Percentiles rank a stretch among this genome's conserved stretches.
Conservation (phyloP, 1,140 invertebrate genomes). For the Diuraphis noxia region DNA sequence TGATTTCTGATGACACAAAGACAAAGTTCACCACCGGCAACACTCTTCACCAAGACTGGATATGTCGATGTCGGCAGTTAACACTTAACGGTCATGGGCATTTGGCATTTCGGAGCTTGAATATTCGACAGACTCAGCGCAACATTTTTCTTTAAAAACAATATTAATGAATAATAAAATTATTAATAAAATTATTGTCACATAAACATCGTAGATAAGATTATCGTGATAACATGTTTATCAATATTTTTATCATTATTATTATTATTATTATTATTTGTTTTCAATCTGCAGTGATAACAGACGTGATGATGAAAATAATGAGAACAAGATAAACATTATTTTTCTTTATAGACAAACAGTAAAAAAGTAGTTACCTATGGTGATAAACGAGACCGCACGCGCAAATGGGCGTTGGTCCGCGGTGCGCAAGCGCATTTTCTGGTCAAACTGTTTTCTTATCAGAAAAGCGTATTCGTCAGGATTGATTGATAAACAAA, state of each 20-base stretch:
- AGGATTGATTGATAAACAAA: constrained; percentile 48
- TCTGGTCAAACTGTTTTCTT: constrained; percentile 34
- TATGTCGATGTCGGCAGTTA: neutral
- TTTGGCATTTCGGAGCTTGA: too few species aligned
- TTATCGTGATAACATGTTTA: neutral
- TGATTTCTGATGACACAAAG: neutral
- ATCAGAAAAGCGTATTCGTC: constrained; percentile 25
- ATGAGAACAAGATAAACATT: neutral
- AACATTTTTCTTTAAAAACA: too few species aligned
- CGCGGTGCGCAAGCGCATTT: neutral
- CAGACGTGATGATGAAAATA: too few species aligned
- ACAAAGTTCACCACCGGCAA: neutral
- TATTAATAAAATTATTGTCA: too few species aligned
- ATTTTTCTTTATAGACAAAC: neutral
- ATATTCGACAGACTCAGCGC: too few species aligned
- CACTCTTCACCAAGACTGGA: neutral
- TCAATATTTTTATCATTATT: too few species aligned
- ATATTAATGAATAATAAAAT: too few species aligned
- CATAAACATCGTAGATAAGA: neutral
- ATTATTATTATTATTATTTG: neutral
- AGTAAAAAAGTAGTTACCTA: neutral
- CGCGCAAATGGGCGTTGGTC: constrained; percentile 47
- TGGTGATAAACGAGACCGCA: constrained; percentile 24
- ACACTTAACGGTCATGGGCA: too few species aligned
- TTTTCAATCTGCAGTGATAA: neutral